Evolutionary conservation across 2,797 vertebrate species (phyloP).

Genomic region (Phataginus tetradactyla): DNA sequence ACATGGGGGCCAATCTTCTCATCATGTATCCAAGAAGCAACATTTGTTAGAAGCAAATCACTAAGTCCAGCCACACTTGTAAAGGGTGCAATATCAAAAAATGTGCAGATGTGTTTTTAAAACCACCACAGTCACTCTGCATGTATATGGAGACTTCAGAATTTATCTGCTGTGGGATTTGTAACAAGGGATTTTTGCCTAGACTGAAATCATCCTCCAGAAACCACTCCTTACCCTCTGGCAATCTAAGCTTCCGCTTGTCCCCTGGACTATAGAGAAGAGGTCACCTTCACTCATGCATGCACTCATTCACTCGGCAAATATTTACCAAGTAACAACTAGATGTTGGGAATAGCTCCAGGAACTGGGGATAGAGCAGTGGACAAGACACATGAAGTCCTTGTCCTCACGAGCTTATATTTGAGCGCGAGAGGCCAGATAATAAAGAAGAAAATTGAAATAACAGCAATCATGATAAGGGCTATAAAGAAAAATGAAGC

Average conservation of each 20-base stretch:
- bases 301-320: not conserved
- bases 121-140: not conserved
- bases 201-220: not conserved
- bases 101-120: not conserved
- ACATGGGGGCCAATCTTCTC: not conserved
- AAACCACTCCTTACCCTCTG: not conserved
- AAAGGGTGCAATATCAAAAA: not conserved
- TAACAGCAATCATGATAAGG: not conserved
- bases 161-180: not conserved
- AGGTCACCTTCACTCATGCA: not conserved
- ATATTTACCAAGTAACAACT: not conserved
- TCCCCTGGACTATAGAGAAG: too few species aligned
- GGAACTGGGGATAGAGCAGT: not conserved
- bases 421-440: not conserved
- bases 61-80: not conserved
- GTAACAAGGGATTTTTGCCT: not conserved
- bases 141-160: not conserved
- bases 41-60: not conserved
- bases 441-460: not conserved
- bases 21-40: not conserved
- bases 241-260: not conserved
- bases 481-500: not conserved
- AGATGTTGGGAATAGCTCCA: not conserved
- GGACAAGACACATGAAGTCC: not conserved
- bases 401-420: not conserved